phyloP scores from a whole-genome alignment of 2,797 vertebrate genomes.

The Coluber constrictor region DNA sequence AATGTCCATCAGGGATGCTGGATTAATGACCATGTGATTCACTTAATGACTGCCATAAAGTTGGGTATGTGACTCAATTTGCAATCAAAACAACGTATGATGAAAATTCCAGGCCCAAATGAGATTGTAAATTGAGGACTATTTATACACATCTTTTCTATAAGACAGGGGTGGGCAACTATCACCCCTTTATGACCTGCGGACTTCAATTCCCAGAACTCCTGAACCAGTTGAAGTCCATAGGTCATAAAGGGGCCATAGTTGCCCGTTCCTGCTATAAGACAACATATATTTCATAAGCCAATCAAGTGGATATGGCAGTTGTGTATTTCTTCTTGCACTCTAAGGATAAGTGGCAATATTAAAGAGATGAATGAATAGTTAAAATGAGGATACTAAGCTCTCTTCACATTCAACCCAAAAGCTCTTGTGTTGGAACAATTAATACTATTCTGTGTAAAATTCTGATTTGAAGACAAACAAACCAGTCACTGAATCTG shows the following conservation, averaged over 20 bases:
- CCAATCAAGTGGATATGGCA: neutral
- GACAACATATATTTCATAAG: neutral
- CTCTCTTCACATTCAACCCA: neutral
- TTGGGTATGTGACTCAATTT: neutral
- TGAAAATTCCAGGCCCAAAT: neutral
- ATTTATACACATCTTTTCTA: neutral
- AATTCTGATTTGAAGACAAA: neutral
- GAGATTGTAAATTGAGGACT: neutral
- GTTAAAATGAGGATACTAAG: neutral
- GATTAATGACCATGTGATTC: neutral
- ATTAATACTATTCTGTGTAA: neutral
- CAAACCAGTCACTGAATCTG: neutral
- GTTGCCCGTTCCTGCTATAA: neutral
- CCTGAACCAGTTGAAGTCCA: neutral
- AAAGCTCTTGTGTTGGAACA: neutral
- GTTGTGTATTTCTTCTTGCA: neutral
- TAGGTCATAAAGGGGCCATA: neutral
- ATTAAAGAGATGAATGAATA: neutral
- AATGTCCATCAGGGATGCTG: neutral
- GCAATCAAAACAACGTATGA: neutral
- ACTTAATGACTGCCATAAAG: neutral
- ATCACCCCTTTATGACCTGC: neutral
- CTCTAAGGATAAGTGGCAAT: neutral
- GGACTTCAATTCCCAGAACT: neutral
- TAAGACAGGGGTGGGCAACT: neutral